Percentiles rank a stretch among this genome's conserved stretches.
phyloP scores from a whole-genome alignment of 2,113 vertebrate species.

The Struthidea cinerea region DNA sequence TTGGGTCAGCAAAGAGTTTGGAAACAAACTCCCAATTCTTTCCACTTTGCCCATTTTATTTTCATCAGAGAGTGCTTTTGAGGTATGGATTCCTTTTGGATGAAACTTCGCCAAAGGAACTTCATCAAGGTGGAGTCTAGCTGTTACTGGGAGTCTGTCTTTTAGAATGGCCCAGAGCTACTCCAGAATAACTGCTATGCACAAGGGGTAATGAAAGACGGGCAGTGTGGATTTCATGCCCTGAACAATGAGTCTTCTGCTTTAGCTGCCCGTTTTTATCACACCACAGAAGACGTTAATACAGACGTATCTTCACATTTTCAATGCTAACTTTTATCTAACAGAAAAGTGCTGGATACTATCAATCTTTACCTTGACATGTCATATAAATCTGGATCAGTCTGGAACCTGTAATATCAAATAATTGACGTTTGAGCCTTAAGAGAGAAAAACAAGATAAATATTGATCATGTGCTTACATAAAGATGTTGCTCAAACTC shows the following conservation, averaged over 20 bases:
- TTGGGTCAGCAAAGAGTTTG: not conserved
- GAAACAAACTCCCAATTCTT: not conserved
- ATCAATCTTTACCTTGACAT: not conserved
- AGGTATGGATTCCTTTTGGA: not conserved
- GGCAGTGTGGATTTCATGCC: not conserved
- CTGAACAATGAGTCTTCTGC: not conserved
- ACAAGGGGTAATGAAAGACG: accelerated
- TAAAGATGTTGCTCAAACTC: not conserved
- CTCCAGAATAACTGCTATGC: accelerated
- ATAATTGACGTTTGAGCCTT: not conserved
- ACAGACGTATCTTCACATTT: not conserved
- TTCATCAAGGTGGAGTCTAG: not conserved
- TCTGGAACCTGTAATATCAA: not conserved
- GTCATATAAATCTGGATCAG: not conserved
- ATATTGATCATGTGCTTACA: not conserved
- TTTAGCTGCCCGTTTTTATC: not conserved
- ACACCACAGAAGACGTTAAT: not conserved
- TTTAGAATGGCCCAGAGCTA: not conserved
- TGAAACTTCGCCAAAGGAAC: not conserved
- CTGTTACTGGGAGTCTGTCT: not conserved
- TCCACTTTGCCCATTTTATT: not conserved
- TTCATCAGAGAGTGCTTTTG: not conserved
- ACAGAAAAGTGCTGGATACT: not conserved
- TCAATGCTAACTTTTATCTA: not conserved
- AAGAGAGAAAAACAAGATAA: not conserved